Conservation (phyloP, 2,797 vertebrate genomes). For the Chrosomus eos region DNA sequence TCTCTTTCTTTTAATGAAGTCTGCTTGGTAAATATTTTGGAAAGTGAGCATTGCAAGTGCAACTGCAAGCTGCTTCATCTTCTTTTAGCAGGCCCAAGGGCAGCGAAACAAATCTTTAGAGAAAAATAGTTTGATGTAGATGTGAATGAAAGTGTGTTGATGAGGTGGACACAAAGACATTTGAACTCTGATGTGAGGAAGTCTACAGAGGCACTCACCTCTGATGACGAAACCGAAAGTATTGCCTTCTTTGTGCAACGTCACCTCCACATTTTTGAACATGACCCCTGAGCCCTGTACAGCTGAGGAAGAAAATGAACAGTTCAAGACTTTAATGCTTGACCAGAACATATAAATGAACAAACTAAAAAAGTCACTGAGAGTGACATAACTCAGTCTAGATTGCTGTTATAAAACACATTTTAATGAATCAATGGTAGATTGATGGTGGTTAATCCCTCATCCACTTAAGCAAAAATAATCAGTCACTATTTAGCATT, state of each 20-base stretch:
- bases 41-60: constrained; percentile 15
- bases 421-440: background rate
- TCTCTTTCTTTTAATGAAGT: constrained; percentile 37
- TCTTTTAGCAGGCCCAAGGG: constrained; percentile 2
- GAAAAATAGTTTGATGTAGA: constrained; percentile 44
- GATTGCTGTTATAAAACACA: background rate
- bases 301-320: constrained; percentile 73
- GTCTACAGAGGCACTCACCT: constrained; percentile 72
- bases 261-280: constrained; percentile 96
- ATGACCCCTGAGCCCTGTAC: constrained; percentile 93
- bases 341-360: constrained; percentile 3
- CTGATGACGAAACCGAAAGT: constrained; percentile 97
- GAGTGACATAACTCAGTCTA: background rate
- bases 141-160: constrained; percentile 34
- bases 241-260: constrained; percentile 97
- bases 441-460: background rate
- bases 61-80: constrained; percentile 4
- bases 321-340: constrained; percentile 29
- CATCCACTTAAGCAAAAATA: background rate
- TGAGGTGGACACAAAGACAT: constrained; percentile 32
- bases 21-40: constrained; percentile 48
- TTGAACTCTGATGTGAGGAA: background rate
- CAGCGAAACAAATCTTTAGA: constrained; percentile 27
- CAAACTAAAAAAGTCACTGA: background rate
- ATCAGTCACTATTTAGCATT: background rate